Evolutionary conservation across 2,888 invertebrate genomes (phyloP).

Genomic region (Tenthredo notha): DNA sequence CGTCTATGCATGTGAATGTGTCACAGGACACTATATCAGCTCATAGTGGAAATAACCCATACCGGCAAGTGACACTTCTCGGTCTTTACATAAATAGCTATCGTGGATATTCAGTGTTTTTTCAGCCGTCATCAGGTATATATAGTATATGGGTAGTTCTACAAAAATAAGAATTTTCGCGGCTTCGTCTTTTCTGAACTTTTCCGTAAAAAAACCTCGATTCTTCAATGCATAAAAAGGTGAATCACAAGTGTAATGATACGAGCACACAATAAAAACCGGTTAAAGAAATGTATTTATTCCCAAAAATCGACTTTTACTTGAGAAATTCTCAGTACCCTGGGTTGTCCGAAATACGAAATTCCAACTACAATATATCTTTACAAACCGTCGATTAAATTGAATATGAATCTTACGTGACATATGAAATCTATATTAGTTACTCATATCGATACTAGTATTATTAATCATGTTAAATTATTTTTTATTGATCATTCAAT

Average conservation of each 20-base stretch:
- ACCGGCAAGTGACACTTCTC: too few species aligned
- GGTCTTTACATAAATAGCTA: too few species aligned
- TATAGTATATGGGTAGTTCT: too few species aligned
- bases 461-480: neutral
- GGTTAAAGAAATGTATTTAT: neutral
- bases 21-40: too few species aligned
- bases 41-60: too few species aligned
- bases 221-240: neutral
- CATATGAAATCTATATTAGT: neutral
- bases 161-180: too few species aligned
- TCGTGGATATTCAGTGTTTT: too few species aligned
- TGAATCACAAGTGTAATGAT: neutral
- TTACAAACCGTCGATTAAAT: neutral
- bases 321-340: neutral
- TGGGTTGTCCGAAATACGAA: neutral
- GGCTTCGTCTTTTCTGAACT: too few species aligned
- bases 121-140: too few species aligned
- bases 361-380: neutral
- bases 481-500: neutral
- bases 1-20: too few species aligned
- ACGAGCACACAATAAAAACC: neutral
- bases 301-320: neutral
- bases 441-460: neutral
- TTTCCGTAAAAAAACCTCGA: neutral
- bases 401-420: neutral